Base-by-base conservation (phyloP, 1,140 invertebrate species). In the Drosophila yakuba region DNA sequence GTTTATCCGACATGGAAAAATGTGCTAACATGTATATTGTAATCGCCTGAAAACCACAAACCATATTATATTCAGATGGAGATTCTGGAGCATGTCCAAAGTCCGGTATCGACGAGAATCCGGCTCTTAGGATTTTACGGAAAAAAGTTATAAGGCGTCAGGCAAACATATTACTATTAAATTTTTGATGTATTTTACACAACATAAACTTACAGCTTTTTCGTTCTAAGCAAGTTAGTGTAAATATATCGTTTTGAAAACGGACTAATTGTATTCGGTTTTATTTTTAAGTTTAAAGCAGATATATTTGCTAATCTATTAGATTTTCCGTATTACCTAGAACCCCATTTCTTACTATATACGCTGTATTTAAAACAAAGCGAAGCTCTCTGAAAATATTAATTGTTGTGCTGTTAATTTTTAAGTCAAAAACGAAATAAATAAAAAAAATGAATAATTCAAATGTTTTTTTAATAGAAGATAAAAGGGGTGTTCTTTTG, bases 91-190 rank as follows among this genome's bases (percentile, higher is more conserved):
- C 83, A 91, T 73, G 84, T 92, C 74, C 91, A 92, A 82, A 92
- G 91, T 91, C 91, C 91, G 41, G 91, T 92, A 44, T 92, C 91
- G 57, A 92, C 91, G 61, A 84, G 91, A 74, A 91, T 92, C 69
- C 80, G 82, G 61, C 91, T 92, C 60, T 91, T 92, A 91, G 91
- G 91, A 68, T 91, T 92, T 84, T 92, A 92, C 58, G 91, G 91
- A 17, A 92, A 92, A 36, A 90, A 90, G 44, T 86, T 90, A 76
- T 90, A 90, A 43, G 35, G 32, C 3, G 11, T 38, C 38, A 54
- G n/a, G 36, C 35, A 55, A n/a, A 69, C 41, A 52, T 45, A 55
- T 23, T 43, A 56, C 45, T 39, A 39, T 64, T 66, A 38, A 51
- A 51, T 44, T 63, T 67, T 64, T 52, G 48, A 54, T 25, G 25